These are phyloP conservation scores for Hemiprocne comata DNA, from an alignment of 2,113 vertebrate genomes.

Conservation along the genomic window DNA sequence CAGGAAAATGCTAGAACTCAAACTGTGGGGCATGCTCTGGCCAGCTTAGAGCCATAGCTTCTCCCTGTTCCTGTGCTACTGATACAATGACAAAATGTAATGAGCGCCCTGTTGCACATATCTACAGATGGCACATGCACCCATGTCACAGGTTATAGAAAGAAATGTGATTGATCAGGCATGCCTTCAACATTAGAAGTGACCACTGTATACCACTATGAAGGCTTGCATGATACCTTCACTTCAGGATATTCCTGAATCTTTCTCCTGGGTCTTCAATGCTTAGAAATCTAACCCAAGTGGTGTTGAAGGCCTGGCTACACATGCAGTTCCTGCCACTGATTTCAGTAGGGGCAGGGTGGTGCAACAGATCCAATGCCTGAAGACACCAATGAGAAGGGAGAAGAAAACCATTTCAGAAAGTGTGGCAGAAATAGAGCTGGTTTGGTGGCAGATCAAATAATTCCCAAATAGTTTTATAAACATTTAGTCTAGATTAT, in stretches of 20 bases:
- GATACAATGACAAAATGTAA: neutral
- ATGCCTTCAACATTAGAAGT: neutral
- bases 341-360: neutral
- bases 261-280: neutral
- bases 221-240: neutral
- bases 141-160: neutral
- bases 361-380: neutral
- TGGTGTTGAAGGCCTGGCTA: neutral
- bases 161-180: neutral
- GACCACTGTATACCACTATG: neutral
- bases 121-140: neutral
- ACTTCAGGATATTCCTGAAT: neutral
- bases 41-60: neutral
- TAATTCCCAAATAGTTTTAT: neutral
- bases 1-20: neutral
- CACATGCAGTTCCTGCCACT: neutral
- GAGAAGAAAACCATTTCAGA: neutral
- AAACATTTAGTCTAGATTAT: neutral
- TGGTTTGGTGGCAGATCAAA: neutral
- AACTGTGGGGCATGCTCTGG: neutral
- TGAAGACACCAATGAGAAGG: neutral
- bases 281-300: neutral
- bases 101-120: neutral
- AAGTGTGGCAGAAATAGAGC: neutral
- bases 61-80: neutral